These are phyloP conservation scores for rabbit (Oryctolagus cuniculus) DNA, from an alignment of 2,113 vertebrate genomes.

Conservation along the genomic window DNA sequence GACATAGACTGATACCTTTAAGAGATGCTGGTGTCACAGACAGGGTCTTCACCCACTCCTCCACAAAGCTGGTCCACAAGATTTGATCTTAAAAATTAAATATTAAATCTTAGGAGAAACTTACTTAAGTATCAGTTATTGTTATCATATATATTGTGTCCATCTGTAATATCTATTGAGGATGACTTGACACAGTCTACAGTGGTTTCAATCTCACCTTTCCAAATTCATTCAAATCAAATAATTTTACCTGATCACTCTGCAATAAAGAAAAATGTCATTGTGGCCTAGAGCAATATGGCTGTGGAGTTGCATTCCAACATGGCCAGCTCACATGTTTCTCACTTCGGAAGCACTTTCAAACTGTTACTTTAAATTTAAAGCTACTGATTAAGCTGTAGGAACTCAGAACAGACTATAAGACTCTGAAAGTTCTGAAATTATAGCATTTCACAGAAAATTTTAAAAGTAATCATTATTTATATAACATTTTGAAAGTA, in stretches of 20 bases:
- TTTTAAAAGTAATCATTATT: neutral
- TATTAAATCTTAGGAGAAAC: neutral
- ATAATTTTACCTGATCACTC: neutral
- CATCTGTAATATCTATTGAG: neutral
- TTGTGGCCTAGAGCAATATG: neutral
- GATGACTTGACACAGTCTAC: neutral
- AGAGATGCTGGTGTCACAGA: too few species aligned
- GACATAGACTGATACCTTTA: too few species aligned
- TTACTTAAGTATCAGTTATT: neutral
- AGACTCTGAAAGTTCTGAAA: neutral
- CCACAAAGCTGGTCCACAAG: too few species aligned
- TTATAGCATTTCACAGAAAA: neutral
- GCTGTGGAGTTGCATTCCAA: neutral
- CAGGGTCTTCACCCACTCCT: too few species aligned
- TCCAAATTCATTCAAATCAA: neutral
- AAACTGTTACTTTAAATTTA: neutral
- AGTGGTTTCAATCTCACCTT: neutral
- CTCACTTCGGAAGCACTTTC: neutral
- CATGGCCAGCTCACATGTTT: neutral
- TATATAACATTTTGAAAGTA: neutral
- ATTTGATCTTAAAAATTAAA: neutral
- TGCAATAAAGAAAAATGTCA: neutral
- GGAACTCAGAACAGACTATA: slow-evolving; percentile 8
- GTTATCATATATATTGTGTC: neutral
- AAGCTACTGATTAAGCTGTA: neutral